Conservation (phyloP, 2,888 invertebrate genomes). For the Gortyna flavago region DNA sequence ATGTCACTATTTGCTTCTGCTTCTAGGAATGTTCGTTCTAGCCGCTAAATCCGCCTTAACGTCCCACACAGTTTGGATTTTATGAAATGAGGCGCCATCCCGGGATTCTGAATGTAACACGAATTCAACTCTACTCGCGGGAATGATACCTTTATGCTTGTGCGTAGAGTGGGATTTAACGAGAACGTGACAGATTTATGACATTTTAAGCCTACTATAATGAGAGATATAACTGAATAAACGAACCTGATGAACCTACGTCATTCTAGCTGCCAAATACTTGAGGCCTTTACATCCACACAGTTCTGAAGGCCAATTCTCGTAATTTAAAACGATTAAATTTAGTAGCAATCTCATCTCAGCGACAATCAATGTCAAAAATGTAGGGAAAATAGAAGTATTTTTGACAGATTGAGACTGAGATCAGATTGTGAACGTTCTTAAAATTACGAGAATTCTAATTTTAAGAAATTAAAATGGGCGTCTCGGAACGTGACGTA, state of each 20-base stretch:
- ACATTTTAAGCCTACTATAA: neutral
- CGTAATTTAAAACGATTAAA: neutral
- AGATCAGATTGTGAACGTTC: neutral
- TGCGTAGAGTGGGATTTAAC: neutral
- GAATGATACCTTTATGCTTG: neutral
- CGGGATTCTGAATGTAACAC: neutral
- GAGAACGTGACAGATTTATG: neutral
- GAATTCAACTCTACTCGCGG: neutral
- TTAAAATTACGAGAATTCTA: neutral
- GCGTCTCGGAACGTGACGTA: neutral
- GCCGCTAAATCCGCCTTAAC: neutral
- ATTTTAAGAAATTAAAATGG: neutral
- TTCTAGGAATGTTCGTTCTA: neutral
- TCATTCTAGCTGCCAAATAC: neutral
- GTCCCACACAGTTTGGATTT: neutral
- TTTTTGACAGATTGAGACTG: neutral
- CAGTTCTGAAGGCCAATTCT: neutral
- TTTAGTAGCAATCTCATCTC: neutral
- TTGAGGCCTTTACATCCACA: neutral
- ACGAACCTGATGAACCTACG: neutral
- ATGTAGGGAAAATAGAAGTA: neutral
- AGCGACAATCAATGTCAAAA: neutral
- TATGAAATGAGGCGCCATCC: neutral
- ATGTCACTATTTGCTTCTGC: neutral
- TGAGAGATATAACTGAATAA: neutral